Percentiles rank a stretch among this genome's conserved stretches.
Conservation (phyloP, 2,888 invertebrate species). For the Pyrrhosoma nymphula region DNA sequence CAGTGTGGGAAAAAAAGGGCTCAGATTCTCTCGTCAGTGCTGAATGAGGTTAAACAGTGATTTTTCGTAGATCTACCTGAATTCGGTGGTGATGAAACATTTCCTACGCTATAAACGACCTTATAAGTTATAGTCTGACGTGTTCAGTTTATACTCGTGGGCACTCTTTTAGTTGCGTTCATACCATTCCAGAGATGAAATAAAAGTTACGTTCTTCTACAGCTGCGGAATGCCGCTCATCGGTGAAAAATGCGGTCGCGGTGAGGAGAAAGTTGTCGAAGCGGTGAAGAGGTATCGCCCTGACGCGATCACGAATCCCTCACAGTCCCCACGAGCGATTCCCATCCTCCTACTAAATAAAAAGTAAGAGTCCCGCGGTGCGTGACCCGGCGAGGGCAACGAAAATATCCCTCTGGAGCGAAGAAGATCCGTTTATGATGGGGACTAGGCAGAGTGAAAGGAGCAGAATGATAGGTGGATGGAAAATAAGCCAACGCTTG, state of each 20-base stretch:
- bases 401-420: too few relatives aligned
- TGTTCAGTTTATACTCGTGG: not conserved
- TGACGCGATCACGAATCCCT: not conserved
- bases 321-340: too few relatives aligned
- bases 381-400: too few relatives aligned
- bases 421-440: too few relatives aligned
- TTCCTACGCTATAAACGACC: not conserved
- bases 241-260: not conserved
- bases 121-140: not conserved
- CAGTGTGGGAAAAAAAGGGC: too few relatives aligned
- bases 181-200: not conserved
- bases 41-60: not conserved
- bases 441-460: too few relatives aligned
- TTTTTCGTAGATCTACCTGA: not conserved
- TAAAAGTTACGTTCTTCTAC: not conserved
- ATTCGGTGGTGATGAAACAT: not conserved
- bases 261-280: not conserved
- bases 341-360: too few relatives aligned
- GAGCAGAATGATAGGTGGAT: too few relatives aligned
- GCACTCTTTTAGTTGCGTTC: not conserved
- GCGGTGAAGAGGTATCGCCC: not conserved
- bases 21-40: not conserved
- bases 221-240: not conserved
- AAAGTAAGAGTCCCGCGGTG: too few relatives aligned
- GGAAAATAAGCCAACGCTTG: too few relatives aligned